Evolutionary conservation across 2,113 vertebrate genomes (phyloP).

Genomic region (Malaclemys terrapin): DNA sequence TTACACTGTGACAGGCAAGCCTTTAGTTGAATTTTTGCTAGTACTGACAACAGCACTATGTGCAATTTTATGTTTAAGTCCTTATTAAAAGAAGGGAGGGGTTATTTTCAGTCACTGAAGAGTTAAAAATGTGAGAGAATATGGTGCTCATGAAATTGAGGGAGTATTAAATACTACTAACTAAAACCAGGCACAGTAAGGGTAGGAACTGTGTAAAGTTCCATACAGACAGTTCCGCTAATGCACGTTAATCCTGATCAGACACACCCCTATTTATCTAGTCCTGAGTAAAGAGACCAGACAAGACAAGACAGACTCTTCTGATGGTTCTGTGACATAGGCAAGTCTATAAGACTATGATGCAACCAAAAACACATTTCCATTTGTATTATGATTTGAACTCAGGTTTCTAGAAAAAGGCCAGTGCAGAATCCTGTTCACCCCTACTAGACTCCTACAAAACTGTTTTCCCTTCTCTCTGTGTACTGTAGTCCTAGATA

Average conservation of each 20-base stretch:
- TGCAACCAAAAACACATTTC: not conserved
- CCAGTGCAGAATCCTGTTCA: not conserved
- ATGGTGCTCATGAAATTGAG: not conserved
- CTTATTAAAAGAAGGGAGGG: conserved; percentile 26
- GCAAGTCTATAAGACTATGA: not conserved
- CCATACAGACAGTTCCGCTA: not conserved
- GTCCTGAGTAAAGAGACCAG: not conserved
- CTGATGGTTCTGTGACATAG: not conserved
- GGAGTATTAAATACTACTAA: not conserved
- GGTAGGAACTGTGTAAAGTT: not conserved
- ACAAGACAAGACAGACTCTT: not conserved
- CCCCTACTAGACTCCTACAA: not conserved
- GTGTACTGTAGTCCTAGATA: fast-evolving
- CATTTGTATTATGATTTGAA: not conserved
- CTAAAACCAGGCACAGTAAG: not conserved
- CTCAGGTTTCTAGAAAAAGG: not conserved
- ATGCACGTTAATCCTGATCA: not conserved
- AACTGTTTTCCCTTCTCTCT: not conserved
- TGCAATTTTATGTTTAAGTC: conserved; percentile 14
- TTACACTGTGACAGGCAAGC: not conserved
- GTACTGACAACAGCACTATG: not conserved
- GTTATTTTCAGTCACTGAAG: not conserved
- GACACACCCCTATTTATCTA: not conserved
- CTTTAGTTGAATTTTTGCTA: not conserved
- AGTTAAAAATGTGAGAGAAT: not conserved